Conservation (phyloP, 2,113 vertebrate genomes). For the Cottus gobio region DNA sequence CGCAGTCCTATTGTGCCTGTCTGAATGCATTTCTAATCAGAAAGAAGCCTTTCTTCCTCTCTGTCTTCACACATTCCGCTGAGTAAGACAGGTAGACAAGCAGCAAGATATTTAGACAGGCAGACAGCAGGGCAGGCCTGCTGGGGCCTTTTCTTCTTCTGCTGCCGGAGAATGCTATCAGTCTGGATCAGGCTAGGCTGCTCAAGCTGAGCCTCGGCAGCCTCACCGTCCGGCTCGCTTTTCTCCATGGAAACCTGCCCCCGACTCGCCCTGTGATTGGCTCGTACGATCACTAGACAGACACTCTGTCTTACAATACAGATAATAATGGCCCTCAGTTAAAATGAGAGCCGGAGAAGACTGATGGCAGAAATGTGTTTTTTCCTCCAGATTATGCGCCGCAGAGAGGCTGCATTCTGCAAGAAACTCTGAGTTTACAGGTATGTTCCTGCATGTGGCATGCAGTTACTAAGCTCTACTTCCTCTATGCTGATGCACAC, state of each 20-base stretch:
- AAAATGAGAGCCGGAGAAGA: slow-evolving; percentile 59
- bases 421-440: slow-evolving; percentile 2
- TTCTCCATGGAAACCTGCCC: slow-evolving; percentile 80
- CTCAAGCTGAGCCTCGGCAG: slow-evolving; percentile 58
- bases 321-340: slow-evolving; percentile 68
- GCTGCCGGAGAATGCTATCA: slow-evolving; percentile 65
- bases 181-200: slow-evolving; percentile 58
- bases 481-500: background rate
- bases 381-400: slow-evolving; percentile 56
- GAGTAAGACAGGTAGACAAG: slow-evolving; percentile 60
- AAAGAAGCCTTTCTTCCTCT: slow-evolving; percentile 16
- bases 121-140: slow-evolving; percentile 54
- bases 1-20: slow-evolving; percentile 47
- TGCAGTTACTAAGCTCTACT: background rate
- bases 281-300: slow-evolving; percentile 68
- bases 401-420: slow-evolving; percentile 51
- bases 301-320: slow-evolving; percentile 74
- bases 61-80: slow-evolving; percentile 48
- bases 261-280: slow-evolving; percentile 69
- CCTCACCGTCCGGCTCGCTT: slow-evolving; percentile 42
- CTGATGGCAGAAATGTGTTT: slow-evolving; percentile 56
- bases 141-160: slow-evolving; percentile 56
- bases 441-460: background rate
- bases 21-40: slow-evolving; percentile 47
- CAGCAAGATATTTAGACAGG: slow-evolving; percentile 52